These are phyloP conservation scores for Taxidea taxus DNA, from an alignment of 2,113 vertebrate species.

Conservation along the genomic window DNA sequence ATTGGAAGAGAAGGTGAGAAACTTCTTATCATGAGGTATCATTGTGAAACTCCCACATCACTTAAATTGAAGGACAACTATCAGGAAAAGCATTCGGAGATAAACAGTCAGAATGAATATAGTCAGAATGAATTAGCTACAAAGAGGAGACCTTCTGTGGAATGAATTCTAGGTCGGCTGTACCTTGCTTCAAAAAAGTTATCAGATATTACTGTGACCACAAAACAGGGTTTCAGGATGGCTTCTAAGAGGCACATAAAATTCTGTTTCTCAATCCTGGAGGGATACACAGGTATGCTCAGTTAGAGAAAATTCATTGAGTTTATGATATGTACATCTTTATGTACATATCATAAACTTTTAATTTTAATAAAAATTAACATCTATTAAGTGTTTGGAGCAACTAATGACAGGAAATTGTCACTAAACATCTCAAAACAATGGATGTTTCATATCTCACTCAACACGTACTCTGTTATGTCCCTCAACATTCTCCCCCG, in stretches of 20 bases:
- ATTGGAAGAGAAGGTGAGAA: conserved; percentile 48
- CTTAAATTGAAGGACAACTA: conserved; percentile 15
- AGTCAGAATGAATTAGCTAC: neutral
- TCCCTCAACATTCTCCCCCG: neutral
- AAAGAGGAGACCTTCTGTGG: neutral
- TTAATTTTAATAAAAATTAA: neutral
- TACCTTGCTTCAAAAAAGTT: neutral
- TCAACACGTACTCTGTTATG: neutral
- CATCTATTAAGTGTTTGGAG: neutral
- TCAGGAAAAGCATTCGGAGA: neutral
- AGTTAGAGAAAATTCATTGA: neutral
- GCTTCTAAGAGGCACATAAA: neutral
- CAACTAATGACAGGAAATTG: neutral
- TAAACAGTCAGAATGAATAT: neutral
- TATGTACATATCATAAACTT: too few relatives aligned
- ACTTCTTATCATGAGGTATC: conserved; percentile 42
- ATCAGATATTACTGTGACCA: neutral
- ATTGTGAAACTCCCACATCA: neutral
- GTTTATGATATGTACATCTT: neutral
- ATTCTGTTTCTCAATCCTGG: neutral
- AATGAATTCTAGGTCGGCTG: neutral
- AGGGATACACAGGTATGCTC: neutral
- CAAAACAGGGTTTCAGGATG: neutral
- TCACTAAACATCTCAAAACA: neutral
- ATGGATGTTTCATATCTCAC: neutral